Evolutionary conservation across 1,140 invertebrate genomes (phyloP).

Genomic region (Aphaenogaster ashmeadi): DNA sequence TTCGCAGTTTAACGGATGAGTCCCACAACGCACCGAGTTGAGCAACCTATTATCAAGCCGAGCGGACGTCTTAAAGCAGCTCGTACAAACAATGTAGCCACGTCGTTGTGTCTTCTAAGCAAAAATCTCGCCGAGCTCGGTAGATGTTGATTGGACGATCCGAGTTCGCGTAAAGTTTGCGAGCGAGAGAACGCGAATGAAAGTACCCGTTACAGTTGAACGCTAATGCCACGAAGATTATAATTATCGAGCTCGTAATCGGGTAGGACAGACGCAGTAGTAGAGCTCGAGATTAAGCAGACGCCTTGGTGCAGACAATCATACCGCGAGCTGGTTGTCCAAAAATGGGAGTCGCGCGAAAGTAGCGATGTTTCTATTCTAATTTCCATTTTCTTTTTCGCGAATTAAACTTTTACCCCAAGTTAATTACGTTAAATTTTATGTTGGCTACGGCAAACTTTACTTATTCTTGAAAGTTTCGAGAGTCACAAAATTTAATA

Average conservation of each 20-base stretch:
- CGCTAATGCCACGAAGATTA: constrained; percentile 50
- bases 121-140: constrained; percentile 49
- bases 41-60: constrained; percentile 74
- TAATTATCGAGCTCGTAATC: constrained; percentile 58
- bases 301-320: neutral
- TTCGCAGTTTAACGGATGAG: constrained; percentile 83
- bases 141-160: constrained; percentile 55
- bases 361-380: constrained; percentile 14
- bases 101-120: constrained; percentile 23
- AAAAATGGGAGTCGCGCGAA: constrained; percentile 7
- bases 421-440: constrained; percentile 33
- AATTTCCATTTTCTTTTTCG: constrained; percentile 25
- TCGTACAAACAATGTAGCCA: constrained; percentile 60
- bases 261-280: constrained; percentile 35
- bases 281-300: constrained; percentile 47
- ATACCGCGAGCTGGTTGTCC: constrained; percentile 3
- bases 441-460: constrained; percentile 7
- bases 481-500: constrained; percentile 34
- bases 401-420: constrained; percentile 46
- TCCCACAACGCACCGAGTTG: constrained; percentile 71
- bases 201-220: constrained; percentile 39
- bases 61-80: constrained; percentile 54
- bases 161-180: constrained; percentile 56
- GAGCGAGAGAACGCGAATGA: constrained; percentile 22
- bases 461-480: constrained; percentile 40